Evolutionary conservation across 2,797 vertebrate species (phyloP).

Genomic region (Lepidocolaptes lacrymiger): DNA sequence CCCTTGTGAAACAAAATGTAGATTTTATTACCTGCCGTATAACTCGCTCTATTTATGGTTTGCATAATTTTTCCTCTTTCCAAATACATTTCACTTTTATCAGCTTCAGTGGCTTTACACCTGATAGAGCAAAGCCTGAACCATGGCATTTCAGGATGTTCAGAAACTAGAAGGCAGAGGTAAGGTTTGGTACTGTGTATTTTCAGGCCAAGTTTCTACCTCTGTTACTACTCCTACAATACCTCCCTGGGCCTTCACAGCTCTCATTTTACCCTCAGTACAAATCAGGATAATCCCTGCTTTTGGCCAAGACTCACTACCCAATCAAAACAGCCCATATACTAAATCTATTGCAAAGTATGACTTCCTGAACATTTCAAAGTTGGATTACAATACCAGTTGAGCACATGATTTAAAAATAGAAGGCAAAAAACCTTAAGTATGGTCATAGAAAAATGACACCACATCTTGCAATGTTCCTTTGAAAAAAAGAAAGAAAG

Average conservation of each 20-base stretch:
- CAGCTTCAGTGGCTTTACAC: conserved; percentile 17
- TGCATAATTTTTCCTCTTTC: conserved; percentile 58
- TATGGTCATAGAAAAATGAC: conserved; percentile 40
- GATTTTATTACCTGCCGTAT: conserved; percentile 61
- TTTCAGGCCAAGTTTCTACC: not conserved
- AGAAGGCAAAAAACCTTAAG: not conserved
- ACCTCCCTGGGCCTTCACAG: not conserved
- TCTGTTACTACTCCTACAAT: not conserved
- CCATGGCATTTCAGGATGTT: not conserved
- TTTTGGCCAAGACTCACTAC: conserved; percentile 27
- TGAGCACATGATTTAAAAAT: conserved; percentile 25
- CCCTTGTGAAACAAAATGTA: conserved; percentile 56
- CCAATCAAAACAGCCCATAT: conserved; percentile 4
- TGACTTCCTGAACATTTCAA: conserved; percentile 51
- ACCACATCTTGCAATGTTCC: conserved; percentile 40
- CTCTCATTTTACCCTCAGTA: conserved; percentile 29
- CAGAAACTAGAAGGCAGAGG: not conserved
- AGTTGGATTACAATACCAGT: conserved; percentile 27
- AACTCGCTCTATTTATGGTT: conserved; percentile 56
- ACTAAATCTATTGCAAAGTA: conserved; percentile 26
- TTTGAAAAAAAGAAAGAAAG: not conserved
- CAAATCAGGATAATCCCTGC: conserved; percentile 45
- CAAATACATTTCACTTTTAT: conserved; percentile 46
- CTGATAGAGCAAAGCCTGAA: not conserved
- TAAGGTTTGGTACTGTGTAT: not conserved